Evolutionary conservation across 1,140 invertebrate genomes (phyloP).

Genomic region (Mizuhopecten yessoensis): DNA sequence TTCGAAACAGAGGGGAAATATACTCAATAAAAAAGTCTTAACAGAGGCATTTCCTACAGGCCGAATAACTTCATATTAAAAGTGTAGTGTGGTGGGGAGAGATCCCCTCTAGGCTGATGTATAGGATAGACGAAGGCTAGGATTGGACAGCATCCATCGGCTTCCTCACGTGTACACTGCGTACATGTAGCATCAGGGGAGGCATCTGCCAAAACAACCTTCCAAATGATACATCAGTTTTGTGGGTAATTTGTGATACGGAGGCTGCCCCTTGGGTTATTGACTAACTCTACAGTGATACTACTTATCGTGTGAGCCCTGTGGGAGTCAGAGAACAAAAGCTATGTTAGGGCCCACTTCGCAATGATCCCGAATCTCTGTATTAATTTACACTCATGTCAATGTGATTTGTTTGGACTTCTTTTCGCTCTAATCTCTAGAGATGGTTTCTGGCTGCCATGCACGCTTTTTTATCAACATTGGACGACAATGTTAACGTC

Average conservation of each 20-base stretch:
- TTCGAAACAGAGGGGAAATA: too few species aligned
- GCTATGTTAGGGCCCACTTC: not conserved
- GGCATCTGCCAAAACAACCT: not conserved
- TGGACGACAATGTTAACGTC: not conserved
- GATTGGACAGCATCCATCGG: not conserved
- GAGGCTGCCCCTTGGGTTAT: not conserved
- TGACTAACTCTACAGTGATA: not conserved
- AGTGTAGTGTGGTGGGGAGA: too few species aligned
- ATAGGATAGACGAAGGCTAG: not conserved
- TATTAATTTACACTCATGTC: slow-evolving; percentile 16
- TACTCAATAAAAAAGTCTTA: too few species aligned
- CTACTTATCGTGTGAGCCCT: not conserved
- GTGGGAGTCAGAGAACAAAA: slow-evolving; percentile 24
- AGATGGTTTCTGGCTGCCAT: not conserved
- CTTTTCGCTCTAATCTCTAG: not conserved
- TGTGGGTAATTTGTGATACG: slow-evolving; percentile 6
- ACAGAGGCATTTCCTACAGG: too few species aligned
- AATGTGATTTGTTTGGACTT: not conserved
- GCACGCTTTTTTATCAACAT: slow-evolving; percentile 13
- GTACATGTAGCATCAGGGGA: not conserved
- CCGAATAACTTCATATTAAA: too few species aligned
- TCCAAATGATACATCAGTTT: not conserved
- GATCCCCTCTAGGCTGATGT: too few species aligned
- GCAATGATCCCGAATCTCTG: not conserved
- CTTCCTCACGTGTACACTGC: not conserved